These are phyloP conservation scores for Theretra japonica DNA, from an alignment of 2,888 invertebrate species.

Conservation along the genomic window DNA sequence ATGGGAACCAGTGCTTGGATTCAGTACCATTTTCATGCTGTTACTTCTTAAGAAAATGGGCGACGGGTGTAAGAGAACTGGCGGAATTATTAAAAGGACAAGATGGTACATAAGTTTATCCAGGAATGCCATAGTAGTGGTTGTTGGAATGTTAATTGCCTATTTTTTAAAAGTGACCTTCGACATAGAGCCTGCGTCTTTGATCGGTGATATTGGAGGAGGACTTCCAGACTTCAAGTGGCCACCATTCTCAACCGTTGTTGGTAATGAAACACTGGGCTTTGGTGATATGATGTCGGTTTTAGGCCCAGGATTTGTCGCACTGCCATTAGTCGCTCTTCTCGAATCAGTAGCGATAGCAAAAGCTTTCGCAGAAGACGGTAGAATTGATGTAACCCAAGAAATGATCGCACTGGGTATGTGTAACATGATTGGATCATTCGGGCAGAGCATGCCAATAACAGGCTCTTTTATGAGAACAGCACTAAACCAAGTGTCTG, in stretches of 20 bases:
- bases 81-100: slow-evolving; percentile 72
- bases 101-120: slow-evolving; percentile 88
- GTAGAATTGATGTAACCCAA: slow-evolving; percentile 93
- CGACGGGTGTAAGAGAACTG: slow-evolving; percentile 79
- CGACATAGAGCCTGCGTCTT: slow-evolving; percentile 83
- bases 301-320: slow-evolving; percentile 85
- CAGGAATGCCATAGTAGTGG: slow-evolving; percentile 92
- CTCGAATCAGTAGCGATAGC: slow-evolving; percentile 90
- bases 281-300: slow-evolving; percentile 87
- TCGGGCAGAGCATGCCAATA: slow-evolving; percentile 94
- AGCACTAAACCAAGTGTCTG: slow-evolving; percentile 95
- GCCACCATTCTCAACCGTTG: slow-evolving; percentile 87
- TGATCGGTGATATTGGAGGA: slow-evolving; percentile 87
- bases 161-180: slow-evolving; percentile 61
- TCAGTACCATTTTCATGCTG: slow-evolving; percentile 86
- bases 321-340: slow-evolving; percentile 88
- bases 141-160: slow-evolving; percentile 89
- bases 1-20: slow-evolving; percentile 88
- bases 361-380: slow-evolving; percentile 91
- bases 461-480: slow-evolving; percentile 94
- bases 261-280: slow-evolving; percentile 84
- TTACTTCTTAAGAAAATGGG: slow-evolving; percentile 86
- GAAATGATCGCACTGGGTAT: slow-evolving; percentile 96
- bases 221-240: slow-evolving; percentile 88
- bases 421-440: slow-evolving; percentile 92